Base-by-base conservation (phyloP, 37 sponge, comb jelly and placozoan genomes). In the Amphimedon queenslandica region DNA sequence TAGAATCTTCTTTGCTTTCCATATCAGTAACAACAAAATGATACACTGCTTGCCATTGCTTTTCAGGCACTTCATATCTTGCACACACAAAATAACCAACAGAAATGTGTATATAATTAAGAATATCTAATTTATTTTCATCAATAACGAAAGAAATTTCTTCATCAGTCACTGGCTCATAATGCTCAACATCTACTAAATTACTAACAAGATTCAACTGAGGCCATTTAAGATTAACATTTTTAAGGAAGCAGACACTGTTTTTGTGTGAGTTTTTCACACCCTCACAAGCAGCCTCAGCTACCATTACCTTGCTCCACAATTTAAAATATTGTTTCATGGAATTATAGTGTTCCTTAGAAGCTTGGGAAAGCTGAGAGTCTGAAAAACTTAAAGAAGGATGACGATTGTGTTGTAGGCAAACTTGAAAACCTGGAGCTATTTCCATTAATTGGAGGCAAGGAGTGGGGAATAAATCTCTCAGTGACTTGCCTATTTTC, bases 361-460 rank as follows among this genome's bases (percentile, higher is more conserved):
- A 90, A 11, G 90, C 85, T 28, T 66, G 38, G 1, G 43, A 27
- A 2, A 84, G 57, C 35, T 43, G 28, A 23, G 77, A 55, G 29
- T 73, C 74, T 55, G 85, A 77, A 37, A 90, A 90, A 36, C 90
- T 84, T 21, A 80, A 76, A 10, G 85, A 76, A 20, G 90, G 90
- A 27, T 67, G 65, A 11, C 42, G 2, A 34, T 71, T 80, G 60
- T 90, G 90, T 30, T 90, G 85, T 1, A 90, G 41, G 47, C 90
- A 90, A 2, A 90, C 28, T 2, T 69, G 66, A 5, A 81, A 21
- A 21, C 39, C n/a, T 34, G 85, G 86, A 1, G 64, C 34, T 13
- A 84, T 25, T 58, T 84, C 74, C 2, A 90, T 40, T 25, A 90
- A 29, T 42, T 84, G 90, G 8, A 90, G 37, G 5, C 28, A 18